Evolutionary conservation across 2,797 vertebrate species (phyloP).

Genomic region (Gymnothorax reevesii): DNA sequence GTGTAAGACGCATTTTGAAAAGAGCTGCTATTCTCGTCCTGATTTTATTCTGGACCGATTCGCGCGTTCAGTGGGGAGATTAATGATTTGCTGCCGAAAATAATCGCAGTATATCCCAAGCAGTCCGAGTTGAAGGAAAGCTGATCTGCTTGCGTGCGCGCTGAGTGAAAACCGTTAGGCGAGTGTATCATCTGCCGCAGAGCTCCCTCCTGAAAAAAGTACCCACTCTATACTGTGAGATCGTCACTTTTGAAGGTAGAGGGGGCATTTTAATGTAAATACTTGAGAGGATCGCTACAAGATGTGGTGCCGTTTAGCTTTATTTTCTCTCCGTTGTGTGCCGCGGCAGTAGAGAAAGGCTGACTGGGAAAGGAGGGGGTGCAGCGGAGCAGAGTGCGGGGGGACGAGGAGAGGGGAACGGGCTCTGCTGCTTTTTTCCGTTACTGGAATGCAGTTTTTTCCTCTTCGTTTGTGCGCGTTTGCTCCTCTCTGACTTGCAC

Average conservation of each 20-base stretch:
- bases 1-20: conserved; percentile 67
- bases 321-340: conserved; percentile 7
- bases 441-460: conserved; percentile 77
- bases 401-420: conserved; percentile 46
- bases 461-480: conserved; percentile 32
- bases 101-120: conserved; percentile 41
- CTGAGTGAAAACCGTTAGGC: conserved; percentile 17
- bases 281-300: conserved; percentile 57
- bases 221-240: neutral
- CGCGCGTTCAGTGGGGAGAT: conserved; percentile 32
- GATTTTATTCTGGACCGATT: conserved; percentile 45
- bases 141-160: conserved; percentile 72
- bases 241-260: conserved; percentile 29
- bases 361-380: conserved; percentile 41
- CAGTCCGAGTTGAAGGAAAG: conserved; percentile 70
- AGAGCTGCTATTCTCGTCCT: conserved; percentile 35
- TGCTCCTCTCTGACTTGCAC: conserved; percentile 36
- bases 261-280: conserved; percentile 33
- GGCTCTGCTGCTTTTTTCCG: conserved; percentile 70
- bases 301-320: conserved; percentile 43
- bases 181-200: conserved; percentile 40
- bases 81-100: conserved; percentile 53
- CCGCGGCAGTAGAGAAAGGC: conserved; percentile 16
- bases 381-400: conserved; percentile 48
- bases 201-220: conserved; percentile 8